These are phyloP conservation scores for Drosophila nr. perissopoda DNA, from an alignment of 2,888 invertebrate genomes.

Conservation along the genomic window DNA sequence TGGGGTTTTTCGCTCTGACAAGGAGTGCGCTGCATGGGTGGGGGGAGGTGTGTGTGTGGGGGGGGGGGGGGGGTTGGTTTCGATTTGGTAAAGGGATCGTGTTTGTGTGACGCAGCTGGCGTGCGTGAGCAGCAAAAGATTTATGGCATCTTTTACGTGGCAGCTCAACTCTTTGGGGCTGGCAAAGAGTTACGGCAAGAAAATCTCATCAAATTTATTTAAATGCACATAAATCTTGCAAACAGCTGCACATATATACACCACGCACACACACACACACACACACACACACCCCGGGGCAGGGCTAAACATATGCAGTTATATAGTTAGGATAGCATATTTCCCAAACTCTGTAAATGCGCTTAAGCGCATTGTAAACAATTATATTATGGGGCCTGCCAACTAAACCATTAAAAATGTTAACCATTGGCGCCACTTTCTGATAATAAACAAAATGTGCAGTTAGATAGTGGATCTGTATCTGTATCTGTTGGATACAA, in stretches of 20 bases:
- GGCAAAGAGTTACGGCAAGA: slow-evolving; percentile 55
- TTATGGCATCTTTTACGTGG: slow-evolving; percentile 76
- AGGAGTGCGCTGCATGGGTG: background rate
- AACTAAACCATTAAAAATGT: slow-evolving; percentile 62
- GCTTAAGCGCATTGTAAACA: slow-evolving; percentile 65
- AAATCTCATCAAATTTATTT: slow-evolving; percentile 79
- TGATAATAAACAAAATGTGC: slow-evolving; percentile 71
- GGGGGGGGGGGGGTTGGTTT: background rate
- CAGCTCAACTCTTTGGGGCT: slow-evolving; percentile 57
- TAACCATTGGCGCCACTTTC: slow-evolving; percentile 81
- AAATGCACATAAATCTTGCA: slow-evolving; percentile 76
- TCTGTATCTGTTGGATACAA: slow-evolving; percentile 37
- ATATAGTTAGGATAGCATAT: slow-evolving; percentile 18
- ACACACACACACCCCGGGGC: background rate
- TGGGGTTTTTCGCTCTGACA: background rate
- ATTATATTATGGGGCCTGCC: slow-evolving; percentile 40
- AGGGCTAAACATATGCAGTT: slow-evolving; percentile 21
- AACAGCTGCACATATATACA: slow-evolving; percentile 49
- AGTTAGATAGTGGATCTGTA: slow-evolving; percentile 7
- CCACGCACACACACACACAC: slow-evolving; percentile 1
- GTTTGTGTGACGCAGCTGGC: slow-evolving; percentile 50
- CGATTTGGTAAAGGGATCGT: slow-evolving; percentile 18
- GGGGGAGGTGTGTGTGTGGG: background rate
- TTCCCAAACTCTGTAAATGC: slow-evolving; percentile 23
- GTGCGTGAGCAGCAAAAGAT: slow-evolving; percentile 63